Conservation (phyloP, 1,140 invertebrate species). For the Limonius californicus region DNA sequence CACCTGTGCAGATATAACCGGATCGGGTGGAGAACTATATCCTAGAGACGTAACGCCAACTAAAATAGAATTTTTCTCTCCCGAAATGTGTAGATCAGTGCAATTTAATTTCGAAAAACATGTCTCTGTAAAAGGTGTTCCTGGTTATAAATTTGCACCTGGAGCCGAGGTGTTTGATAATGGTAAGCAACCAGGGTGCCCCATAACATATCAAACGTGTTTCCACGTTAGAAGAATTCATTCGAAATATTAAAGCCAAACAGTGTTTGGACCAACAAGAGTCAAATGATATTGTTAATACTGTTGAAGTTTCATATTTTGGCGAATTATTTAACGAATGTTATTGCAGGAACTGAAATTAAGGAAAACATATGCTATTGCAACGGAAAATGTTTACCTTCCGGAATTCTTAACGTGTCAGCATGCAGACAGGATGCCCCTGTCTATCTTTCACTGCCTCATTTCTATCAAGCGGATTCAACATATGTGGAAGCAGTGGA, state of each 20-base stretch:
- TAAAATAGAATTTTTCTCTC: slow-evolving; percentile 49
- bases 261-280: too few relatives aligned
- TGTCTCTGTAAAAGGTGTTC: slow-evolving; percentile 13
- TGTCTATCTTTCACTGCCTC: slow-evolving; percentile 71
- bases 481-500: slow-evolving; percentile 52
- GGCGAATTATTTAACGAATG: too few relatives aligned
- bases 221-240: too few relatives aligned
- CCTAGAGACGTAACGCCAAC: slow-evolving; percentile 56
- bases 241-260: too few relatives aligned
- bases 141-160: slow-evolving; percentile 18
- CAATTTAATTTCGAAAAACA: slow-evolving; percentile 19
- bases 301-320: too few relatives aligned
- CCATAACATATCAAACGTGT: too few relatives aligned
- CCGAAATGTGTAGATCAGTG: slow-evolving; percentile 51
- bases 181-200: slow-evolving; percentile 34
- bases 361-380: slow-evolving; percentile 69
- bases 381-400: slow-evolving; percentile 63
- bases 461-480: slow-evolving; percentile 70
- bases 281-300: too few relatives aligned
- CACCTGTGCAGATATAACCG: slow-evolving; percentile 53
- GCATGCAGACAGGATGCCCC: slow-evolving; percentile 63
- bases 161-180: slow-evolving; percentile 36
- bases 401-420: slow-evolving; percentile 59
- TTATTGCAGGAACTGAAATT: slow-evolving; percentile 50
- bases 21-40: slow-evolving; percentile 77